These are phyloP conservation scores for Galaxea fascicularis DNA, from an alignment of 92 coral and sea anemone species.

Conservation along the genomic window DNA sequence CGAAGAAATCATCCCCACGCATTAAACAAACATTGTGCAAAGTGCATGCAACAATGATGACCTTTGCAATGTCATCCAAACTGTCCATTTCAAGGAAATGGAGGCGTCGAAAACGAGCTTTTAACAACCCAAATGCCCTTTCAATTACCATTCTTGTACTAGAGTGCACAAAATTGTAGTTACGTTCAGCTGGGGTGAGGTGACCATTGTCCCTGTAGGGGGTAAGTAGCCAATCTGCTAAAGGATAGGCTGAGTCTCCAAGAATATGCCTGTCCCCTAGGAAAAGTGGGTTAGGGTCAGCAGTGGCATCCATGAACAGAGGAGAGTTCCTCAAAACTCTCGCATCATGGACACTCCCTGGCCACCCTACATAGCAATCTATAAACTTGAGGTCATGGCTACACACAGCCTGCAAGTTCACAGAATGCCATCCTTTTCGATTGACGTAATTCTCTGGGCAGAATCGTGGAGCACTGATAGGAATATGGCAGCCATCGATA, in stretches of 20 bases:
- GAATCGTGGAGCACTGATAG: no score
- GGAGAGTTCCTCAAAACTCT: no score
- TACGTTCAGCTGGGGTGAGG: slow-evolving; percentile 18
- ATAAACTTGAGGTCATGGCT: no score
- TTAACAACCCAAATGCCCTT: slow-evolving; percentile 51
- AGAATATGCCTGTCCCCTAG: slow-evolving; percentile 39
- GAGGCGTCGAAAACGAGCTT: slow-evolving; percentile 35
- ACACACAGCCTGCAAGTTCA: no score
- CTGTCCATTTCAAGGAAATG: slow-evolving; percentile 28
- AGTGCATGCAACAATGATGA: slow-evolving; percentile 43
- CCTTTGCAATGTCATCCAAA: slow-evolving; percentile 18
- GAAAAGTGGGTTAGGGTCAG: no score
- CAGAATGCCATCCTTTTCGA: no score
- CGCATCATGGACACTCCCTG: no score
- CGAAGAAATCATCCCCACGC: background rate
- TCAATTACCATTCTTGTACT: slow-evolving; percentile 50
- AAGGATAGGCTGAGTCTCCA: slow-evolving; percentile 43
- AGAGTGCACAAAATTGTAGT: slow-evolving; percentile 45
- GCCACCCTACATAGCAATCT: no score
- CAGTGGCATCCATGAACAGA: no score
- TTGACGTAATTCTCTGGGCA: no score
- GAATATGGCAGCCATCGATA: no score
- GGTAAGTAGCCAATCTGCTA: slow-evolving; percentile 35
- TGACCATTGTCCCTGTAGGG: slow-evolving; percentile 51
- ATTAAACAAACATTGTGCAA: slow-evolving; percentile 43